A percentile compares a stretch with the other conserved stretches of the same genome.
phyloP scores from a whole-genome alignment of 2,888 invertebrate species.

The Parthenolecanium corni region DNA sequence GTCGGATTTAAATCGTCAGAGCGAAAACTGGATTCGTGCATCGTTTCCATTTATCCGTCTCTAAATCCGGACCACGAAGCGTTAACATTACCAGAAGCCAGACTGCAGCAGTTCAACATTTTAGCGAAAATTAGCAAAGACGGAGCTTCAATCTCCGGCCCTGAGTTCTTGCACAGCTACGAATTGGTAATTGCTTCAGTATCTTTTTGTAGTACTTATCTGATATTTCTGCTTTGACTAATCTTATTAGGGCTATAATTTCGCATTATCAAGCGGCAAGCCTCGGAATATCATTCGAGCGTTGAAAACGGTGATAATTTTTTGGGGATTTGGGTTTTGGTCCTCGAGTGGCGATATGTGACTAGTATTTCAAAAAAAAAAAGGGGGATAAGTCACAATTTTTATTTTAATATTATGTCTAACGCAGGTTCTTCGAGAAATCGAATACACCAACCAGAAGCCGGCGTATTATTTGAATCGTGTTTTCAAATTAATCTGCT shows the following conservation, averaged over 20 bases:
- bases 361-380: too few relatives aligned
- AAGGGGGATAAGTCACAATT: too few relatives aligned
- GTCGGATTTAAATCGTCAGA: conserved; percentile 39
- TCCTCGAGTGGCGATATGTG: too few relatives aligned
- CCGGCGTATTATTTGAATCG: conserved; percentile 91
- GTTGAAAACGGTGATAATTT: too few relatives aligned
- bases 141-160: conserved; percentile 68
- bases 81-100: conserved; percentile 61
- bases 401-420: too few relatives aligned
- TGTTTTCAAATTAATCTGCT: conserved; percentile 90
- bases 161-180: conserved; percentile 65
- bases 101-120: conserved; percentile 62
- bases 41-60: conserved; percentile 86
- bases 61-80: conserved; percentile 93
- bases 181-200: conserved; percentile 47
- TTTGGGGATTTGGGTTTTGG: too few relatives aligned
- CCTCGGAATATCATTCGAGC: too few relatives aligned
- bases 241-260: too few relatives aligned
- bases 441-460: conserved; percentile 90
- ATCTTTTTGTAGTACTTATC: too few relatives aligned
- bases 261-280: too few relatives aligned
- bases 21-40: conserved; percentile 80
- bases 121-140: conserved; percentile 81
- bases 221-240: too few relatives aligned
- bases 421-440: conserved; percentile 51